Percentiles rank a stretch among this genome's conserved stretches.
These are phyloP conservation scores for Coturnix japonica DNA, from an alignment of 2,113 vertebrate genomes.

Conservation along the genomic window DNA sequence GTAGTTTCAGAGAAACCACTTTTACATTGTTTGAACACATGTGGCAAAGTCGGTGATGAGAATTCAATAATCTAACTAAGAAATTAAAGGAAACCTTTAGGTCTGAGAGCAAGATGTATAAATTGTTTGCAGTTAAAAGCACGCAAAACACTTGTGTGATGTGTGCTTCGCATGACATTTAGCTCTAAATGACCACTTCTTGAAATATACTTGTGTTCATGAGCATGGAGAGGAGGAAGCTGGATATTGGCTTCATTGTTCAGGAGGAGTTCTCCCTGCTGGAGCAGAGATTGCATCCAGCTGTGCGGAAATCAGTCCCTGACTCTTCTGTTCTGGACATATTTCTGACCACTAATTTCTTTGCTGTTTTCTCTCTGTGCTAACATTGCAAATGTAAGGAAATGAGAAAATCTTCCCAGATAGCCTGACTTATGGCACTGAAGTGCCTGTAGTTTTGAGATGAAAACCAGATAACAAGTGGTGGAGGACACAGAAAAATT, in stretches of 20 bases:
- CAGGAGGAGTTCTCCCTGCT: neutral
- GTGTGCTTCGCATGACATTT: neutral
- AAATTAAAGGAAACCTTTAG: neutral
- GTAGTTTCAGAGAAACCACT: neutral
- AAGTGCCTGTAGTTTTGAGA: neutral
- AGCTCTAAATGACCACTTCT: neutral
- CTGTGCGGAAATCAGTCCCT: neutral
- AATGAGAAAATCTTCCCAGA: neutral
- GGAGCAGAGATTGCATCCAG: neutral
- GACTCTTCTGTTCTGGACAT: neutral
- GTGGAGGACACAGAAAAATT: neutral
- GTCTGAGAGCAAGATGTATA: neutral
- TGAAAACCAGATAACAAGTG: neutral
- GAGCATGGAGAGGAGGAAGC: neutral
- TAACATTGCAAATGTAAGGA: neutral
- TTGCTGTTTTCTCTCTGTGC: neutral
- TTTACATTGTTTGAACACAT: accelerated
- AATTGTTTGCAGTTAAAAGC: no score
- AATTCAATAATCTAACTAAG: neutral
- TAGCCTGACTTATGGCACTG: neutral
- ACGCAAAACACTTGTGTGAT: neutral
- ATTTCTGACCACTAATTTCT: neutral
- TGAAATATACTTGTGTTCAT: neutral
- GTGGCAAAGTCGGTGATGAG: neutral
- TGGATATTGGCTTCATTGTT: neutral